Evolutionary conservation across 2,797 vertebrate genomes (phyloP).

Genomic region (Tinamus major): DNA sequence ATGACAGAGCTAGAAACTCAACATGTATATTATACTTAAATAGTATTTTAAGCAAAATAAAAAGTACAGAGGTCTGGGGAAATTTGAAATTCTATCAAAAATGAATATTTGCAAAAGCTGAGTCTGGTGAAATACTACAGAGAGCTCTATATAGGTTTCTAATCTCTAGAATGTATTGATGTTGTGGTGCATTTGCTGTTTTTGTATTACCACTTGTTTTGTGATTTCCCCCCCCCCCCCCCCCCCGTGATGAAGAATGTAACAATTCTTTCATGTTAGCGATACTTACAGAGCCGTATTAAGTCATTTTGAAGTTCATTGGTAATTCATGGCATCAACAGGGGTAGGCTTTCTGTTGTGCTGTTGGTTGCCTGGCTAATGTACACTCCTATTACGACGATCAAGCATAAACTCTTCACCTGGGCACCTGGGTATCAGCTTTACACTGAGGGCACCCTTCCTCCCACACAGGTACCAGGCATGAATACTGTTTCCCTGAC

Average conservation of each 20-base stretch:
- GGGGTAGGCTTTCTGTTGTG: accelerated
- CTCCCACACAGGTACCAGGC: not conserved
- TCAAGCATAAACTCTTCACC: not conserved
- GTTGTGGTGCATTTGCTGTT: not conserved
- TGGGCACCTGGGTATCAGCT: not conserved
- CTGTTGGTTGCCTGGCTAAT: not conserved
- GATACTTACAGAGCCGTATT: not conserved
- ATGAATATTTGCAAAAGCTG: not conserved
- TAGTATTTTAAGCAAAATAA: not conserved
- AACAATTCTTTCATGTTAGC: not conserved
- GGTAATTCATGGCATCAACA: not conserved
- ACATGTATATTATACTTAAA: not conserved
- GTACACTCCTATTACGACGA: not conserved
- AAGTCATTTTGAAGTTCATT: not conserved
- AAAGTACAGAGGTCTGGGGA: not conserved
- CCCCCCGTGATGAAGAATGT: not conserved
- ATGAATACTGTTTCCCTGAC: not conserved
- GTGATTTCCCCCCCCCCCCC: not conserved
- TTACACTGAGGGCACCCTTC: not conserved
- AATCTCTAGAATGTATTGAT: not conserved
- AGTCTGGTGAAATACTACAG: not conserved
- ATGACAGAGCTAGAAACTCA: not conserved
- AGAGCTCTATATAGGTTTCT: not conserved
- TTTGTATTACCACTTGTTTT: not conserved
- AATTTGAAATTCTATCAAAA: not conserved